Conservation (phyloP, 2,797 vertebrate genomes). For the Oreochromis mossambicus region DNA sequence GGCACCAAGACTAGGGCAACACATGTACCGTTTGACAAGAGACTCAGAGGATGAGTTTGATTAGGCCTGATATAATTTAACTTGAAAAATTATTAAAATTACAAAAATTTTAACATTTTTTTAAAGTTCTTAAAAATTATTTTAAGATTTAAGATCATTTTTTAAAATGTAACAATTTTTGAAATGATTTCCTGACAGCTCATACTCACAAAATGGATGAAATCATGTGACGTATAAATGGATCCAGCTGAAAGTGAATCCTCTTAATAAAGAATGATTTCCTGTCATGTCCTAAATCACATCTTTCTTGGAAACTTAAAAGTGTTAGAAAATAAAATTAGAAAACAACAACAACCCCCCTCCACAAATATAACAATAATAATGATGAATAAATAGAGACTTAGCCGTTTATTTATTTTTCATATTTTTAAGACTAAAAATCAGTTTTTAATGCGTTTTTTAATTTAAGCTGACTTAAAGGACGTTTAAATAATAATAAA, state of each 20-base stretch:
- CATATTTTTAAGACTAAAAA: background rate
- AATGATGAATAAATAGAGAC: background rate
- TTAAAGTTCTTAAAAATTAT: background rate
- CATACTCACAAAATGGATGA: background rate
- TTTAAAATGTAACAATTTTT: background rate
- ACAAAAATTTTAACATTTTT: fast-evolving
- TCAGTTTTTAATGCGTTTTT: background rate
- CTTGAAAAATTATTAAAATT: background rate
- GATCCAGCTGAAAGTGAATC: background rate
- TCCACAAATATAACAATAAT: background rate
- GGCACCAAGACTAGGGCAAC: background rate
- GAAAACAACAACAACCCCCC: background rate
- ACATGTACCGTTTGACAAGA: background rate
- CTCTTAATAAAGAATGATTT: background rate
- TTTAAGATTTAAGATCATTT: background rate
- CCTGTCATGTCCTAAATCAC: background rate
- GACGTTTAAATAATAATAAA: background rate
- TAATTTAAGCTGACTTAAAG: fast-evolving
- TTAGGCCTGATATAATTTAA: background rate
- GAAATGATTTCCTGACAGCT: background rate
- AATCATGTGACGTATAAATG: background rate
- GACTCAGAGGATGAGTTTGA: background rate
- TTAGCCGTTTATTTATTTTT: background rate
- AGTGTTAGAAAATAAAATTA: background rate
- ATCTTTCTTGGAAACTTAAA: background rate